Evolutionary conservation across 2,113 vertebrate species (phyloP).

Genomic region (Boleophthalmus pectinirostris): DNA sequence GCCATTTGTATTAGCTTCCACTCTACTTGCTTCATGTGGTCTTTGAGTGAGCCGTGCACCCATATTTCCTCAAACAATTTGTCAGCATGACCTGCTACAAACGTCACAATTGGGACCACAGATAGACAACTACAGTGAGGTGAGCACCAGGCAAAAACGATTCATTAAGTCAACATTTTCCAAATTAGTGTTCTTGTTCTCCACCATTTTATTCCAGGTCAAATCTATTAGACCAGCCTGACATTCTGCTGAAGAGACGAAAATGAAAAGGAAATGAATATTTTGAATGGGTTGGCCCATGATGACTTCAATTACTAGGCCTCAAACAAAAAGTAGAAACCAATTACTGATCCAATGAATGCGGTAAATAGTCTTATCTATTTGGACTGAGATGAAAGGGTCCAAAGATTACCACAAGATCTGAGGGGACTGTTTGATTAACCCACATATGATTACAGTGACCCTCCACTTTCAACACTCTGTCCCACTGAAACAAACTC

Average conservation of each 20-base stretch:
- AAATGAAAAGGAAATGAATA: constrained; percentile 20
- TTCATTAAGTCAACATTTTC: neutral
- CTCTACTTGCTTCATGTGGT: neutral
- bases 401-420: neutral
- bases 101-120: neutral
- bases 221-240: constrained; percentile 32
- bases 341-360: constrained; percentile 10
- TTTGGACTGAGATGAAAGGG: neutral
- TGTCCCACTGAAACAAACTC: neutral
- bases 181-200: constrained; percentile 1
- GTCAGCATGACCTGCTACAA: neutral
- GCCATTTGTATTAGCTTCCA: neutral
- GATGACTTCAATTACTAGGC: constrained; percentile 29
- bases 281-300: constrained; percentile 3
- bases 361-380: neutral
- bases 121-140: neutral
- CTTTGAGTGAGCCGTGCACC: neutral
- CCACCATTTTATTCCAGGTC: constrained; percentile 4
- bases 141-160: neutral
- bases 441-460: neutral
- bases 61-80: constrained; percentile 1
- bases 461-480: neutral
- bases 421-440: neutral
- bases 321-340: neutral
- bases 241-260: neutral